A percentile compares a stretch with the other conserved stretches of the same genome.
These are phyloP conservation scores for Laterallus jamaicensis DNA, from an alignment of 2,113 vertebrate species.

Conservation along the genomic window DNA sequence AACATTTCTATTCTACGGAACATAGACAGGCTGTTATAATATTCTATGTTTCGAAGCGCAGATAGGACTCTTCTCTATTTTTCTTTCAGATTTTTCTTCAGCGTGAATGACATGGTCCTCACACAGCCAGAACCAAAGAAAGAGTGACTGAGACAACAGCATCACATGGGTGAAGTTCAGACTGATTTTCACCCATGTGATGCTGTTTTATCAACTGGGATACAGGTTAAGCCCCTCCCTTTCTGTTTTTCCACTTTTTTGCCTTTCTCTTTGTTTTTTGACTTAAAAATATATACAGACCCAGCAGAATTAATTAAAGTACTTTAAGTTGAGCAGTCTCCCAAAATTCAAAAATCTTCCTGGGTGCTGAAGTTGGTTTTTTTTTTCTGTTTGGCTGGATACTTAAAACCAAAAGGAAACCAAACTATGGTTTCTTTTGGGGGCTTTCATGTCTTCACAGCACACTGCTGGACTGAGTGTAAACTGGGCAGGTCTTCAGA, in stretches of 20 bases:
- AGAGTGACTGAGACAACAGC: slow-evolving; percentile 70
- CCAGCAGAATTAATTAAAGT: slow-evolving; percentile 18
- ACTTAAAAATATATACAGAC: slow-evolving; percentile 1
- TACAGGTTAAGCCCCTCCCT: slow-evolving; percentile 73
- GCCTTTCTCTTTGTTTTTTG: slow-evolving; percentile 56
- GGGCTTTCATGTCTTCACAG: not conserved
- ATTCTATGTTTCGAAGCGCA: slow-evolving; percentile 22
- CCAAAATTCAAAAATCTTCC: not conserved
- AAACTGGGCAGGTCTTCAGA: not conserved
- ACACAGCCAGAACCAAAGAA: slow-evolving; percentile 66
- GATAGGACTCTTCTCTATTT: slow-evolving; percentile 72
- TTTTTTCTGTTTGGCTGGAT: not conserved
- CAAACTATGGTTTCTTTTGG: not conserved
- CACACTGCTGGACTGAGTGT: not conserved
- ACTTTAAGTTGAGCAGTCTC: not conserved
- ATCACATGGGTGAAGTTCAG: slow-evolving; percentile 74
- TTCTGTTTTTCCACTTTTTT: slow-evolving; percentile 65
- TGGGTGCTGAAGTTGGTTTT: not conserved
- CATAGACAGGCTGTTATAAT: not conserved
- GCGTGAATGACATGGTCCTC: slow-evolving; percentile 56
- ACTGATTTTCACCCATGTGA: slow-evolving; percentile 72
- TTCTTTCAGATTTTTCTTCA: slow-evolving; percentile 75
- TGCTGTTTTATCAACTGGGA: slow-evolving; percentile 70
- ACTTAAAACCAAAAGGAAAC: not conserved
- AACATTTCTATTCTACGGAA: not conserved